Base-by-base conservation (phyloP, 2,113 vertebrate species). In the Otocyon megalotis region DNA sequence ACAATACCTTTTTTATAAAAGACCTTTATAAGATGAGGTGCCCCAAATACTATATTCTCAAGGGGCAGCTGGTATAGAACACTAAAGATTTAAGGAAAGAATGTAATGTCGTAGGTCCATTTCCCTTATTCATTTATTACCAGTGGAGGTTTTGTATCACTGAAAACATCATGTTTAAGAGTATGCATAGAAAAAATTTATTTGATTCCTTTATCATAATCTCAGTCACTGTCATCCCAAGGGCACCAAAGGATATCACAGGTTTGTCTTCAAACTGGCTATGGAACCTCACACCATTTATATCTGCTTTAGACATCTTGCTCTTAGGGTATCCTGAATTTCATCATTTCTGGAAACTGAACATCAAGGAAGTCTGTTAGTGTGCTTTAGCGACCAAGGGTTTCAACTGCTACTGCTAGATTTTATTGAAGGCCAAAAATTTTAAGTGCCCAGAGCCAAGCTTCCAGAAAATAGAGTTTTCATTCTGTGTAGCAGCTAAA, bases 131-230 rank as follows among this genome's bases (percentile, higher is more conserved):
- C 19, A 60, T n/a, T 72, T 74, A 56, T 65, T 96, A 82, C 11
- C 35, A 82, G 12, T 87, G 58, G 28, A 82, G 22, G 67, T 32
- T 88, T 54, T 88, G 8, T 76, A 71, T 74, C 67, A 92, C 15
- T 82, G 60, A 76, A 88, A 82, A 11, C 35, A 74, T 50, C 35
- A 28, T 81, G 37, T 43, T 95, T 92, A 92, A 87, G 54, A 81
- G n/a, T n/a, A 88, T 28, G 32, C 63, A 48, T 28, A 65, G 37
- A 87, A 87, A 79, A 67, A 69, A 86, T 72, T 54, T 62, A 80
- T 80, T 71, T 80, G 53, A 80, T 71, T 19, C 11, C 12, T 81
- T 43, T 72, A 69, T 50, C 30, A 56, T 54, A 76, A 63, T 95
- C 24, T 90, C 19, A 74, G 43, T 74, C 50, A 48, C 19, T 90